phyloP scores from a whole-genome alignment of 2,113 vertebrate species.

The Pelecanus crispus region DNA sequence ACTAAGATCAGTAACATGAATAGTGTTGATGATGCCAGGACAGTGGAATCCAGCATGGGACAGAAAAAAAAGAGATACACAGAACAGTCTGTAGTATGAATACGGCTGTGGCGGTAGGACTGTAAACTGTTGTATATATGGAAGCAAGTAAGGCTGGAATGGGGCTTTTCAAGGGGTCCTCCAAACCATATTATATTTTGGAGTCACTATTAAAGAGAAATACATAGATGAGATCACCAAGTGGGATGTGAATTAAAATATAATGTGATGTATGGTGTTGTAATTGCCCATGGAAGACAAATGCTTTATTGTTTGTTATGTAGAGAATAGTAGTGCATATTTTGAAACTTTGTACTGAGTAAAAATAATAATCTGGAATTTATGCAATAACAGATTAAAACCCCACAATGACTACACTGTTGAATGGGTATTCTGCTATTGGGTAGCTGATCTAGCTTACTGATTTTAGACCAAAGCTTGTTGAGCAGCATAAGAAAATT shows the following conservation, averaged over 20 bases:
- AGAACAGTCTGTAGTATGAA: rapidly evolving
- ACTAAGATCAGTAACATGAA: neutral
- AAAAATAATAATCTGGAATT: neutral
- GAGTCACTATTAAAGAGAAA: neutral
- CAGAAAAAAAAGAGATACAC: neutral
- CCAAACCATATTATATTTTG: neutral
- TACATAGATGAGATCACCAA: neutral
- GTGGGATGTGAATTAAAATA: neutral
- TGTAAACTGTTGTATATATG: neutral
- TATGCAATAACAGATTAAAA: neutral
- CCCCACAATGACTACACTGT: neutral
- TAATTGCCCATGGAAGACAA: neutral
- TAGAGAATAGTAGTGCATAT: neutral
- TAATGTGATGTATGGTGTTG: neutral
- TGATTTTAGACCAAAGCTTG: neutral
- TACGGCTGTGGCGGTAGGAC: neutral
- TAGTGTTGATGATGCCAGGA: neutral
- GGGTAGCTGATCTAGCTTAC: neutral
- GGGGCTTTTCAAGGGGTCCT: neutral
- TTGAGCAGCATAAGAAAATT: neutral
- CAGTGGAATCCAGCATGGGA: neutral
- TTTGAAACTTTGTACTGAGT: neutral
- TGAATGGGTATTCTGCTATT: neutral
- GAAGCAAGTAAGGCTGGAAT: neutral
- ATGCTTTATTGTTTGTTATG: neutral